A percentile compares a stretch with the other conserved stretches of the same genome.
Evolutionary conservation across 2,113 vertebrate genomes (phyloP).

Genomic region (Xyliphius kryptos): DNA sequence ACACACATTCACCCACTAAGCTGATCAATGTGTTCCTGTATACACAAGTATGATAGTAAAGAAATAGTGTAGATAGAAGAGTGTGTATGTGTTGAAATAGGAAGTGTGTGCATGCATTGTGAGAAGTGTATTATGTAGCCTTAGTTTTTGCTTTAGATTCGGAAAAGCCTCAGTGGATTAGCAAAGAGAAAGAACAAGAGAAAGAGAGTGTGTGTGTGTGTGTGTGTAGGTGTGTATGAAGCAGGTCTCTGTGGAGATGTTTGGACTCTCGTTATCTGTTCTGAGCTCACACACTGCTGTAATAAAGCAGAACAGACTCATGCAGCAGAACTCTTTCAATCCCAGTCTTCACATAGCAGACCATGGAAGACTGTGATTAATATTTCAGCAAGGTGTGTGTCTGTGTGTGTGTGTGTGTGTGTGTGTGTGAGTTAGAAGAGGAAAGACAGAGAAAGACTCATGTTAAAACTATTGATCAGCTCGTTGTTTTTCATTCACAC

Average conservation of each 20-base stretch:
- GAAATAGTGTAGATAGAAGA: not conserved
- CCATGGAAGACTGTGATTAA: constrained; percentile 89
- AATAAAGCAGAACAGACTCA: constrained; percentile 88
- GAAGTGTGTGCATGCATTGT: not conserved
- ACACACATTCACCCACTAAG: no score
- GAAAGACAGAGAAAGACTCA: constrained; percentile 33
- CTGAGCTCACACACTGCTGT: constrained; percentile 78
- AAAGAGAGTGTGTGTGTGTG: constrained; percentile 20
- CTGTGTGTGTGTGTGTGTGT: no score
- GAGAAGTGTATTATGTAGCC: not conserved
- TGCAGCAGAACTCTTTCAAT: constrained; percentile 72
- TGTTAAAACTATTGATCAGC: constrained; percentile 15
- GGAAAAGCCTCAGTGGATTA: constrained; percentile 5
- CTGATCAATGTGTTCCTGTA: not conserved
- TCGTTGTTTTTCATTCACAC: not conserved
- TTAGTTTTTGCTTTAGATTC: constrained; percentile 5
- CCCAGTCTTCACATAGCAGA: constrained; percentile 74
- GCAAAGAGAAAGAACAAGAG: no score
- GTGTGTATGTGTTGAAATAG: constrained; percentile 1
- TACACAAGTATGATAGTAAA: not conserved
- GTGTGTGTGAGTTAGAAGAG: no score
- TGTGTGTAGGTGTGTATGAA: no score
- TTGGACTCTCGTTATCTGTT: constrained; percentile 78
- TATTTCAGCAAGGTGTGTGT: constrained; percentile 75
- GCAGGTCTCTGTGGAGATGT: constrained; percentile 75